Evolutionary conservation across 2,888 invertebrate genomes (phyloP), one percentile per base, ranked within the genome.

Genomic region (Amblyjoppa fuscipennis): DNA sequence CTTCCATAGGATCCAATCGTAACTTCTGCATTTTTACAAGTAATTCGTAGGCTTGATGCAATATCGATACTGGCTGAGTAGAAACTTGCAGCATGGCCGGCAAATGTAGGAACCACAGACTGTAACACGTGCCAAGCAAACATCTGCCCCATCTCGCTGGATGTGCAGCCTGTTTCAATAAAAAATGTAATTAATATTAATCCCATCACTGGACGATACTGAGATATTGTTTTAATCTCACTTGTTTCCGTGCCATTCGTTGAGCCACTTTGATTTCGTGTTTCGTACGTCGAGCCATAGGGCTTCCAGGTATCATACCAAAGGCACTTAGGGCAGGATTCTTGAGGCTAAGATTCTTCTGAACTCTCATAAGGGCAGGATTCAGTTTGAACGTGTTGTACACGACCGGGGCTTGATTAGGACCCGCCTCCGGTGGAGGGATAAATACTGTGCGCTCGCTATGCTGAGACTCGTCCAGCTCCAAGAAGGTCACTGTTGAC

Each of bases 101-200:
- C 88, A 99, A 95, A 90, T 99, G 97, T 91, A 99, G 96, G 94
- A 99, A 99, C 97, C 99, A 99, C 38, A 99, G 95, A 53, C 99
- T 98, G 93, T 98, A 98, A 92, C 98, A 98, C 1, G 98, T 97
- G 53, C 97, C 97, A 7, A 98, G 95, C 28, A 98, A 94, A 94
- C 98, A 98, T 94, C 97, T 97, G 4, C 98, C 98, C 99, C 99
- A 99, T n/a, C 97, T 95, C 90, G 98, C 97, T 0, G 99, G 98
- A 73, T 96, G 96, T 84, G 95, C 94, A 53, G 95, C 95, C 93
- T 96, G 94, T 88, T 89, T 89, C 87, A 74, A 73, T 38, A 45
- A 74, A 76, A 41, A 53, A 25, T n/a, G 9, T 13, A 51, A 38
- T 9, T 51, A 41, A 41, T 20, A 34, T 16, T 16, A 56, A 38